These are phyloP conservation scores for Drosophila hamatofila DNA, from an alignment of 2,888 invertebrate species.

Conservation along the genomic window DNA sequence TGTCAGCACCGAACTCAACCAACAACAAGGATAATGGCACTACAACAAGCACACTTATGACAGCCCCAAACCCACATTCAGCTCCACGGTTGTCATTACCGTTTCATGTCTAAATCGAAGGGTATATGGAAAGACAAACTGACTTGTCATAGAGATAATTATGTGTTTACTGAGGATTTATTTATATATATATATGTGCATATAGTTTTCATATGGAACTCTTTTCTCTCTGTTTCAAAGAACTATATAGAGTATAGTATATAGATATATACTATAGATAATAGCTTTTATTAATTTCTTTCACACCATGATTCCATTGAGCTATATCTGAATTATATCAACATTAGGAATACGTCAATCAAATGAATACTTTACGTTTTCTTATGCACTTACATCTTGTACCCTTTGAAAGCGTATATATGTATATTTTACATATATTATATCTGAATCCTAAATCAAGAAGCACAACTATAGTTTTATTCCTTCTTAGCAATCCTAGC, in stretches of 20 bases:
- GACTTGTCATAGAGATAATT: background rate
- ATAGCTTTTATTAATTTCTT: too few species aligned
- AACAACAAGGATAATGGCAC: slow-evolving; percentile 61
- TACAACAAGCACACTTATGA: slow-evolving; percentile 58
- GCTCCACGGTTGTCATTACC: slow-evolving; percentile 25
- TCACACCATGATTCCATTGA: too few species aligned
- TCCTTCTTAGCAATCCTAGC: background rate
- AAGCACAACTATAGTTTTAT: background rate
- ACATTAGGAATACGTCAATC: too few species aligned
- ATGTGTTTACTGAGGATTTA: background rate
- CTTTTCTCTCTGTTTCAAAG: background rate
- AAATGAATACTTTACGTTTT: background rate
- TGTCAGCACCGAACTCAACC: slow-evolving; percentile 45
- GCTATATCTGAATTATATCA: too few species aligned
- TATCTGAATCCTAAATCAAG: background rate
- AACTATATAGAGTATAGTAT: too few species aligned
- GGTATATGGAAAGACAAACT: slow-evolving; percentile 7
- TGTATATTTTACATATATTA: background rate
- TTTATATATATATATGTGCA: too few species aligned
- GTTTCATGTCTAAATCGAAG: slow-evolving; percentile 16
- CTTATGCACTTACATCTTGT: background rate
- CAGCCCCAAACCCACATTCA: slow-evolving; percentile 27
- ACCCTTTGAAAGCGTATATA: background rate
- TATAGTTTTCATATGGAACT: too few species aligned
- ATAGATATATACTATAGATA: too few species aligned